A percentile compares a stretch with the other conserved stretches of the same genome.
Conservation (phyloP, 2,797 vertebrate species). For the Momotus momota region DNA sequence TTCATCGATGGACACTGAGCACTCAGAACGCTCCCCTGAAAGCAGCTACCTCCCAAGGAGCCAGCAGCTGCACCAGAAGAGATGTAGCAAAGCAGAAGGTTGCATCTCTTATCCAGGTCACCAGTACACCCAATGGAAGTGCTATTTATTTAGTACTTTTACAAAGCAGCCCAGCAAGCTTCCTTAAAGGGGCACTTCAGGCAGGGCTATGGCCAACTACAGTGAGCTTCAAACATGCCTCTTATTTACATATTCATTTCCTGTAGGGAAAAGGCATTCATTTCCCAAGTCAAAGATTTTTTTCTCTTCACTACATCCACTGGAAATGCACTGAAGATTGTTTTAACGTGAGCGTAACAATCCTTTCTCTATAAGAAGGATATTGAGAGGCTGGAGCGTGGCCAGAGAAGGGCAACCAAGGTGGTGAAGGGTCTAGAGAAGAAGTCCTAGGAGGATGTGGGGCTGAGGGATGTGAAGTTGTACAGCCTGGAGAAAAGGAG, state of each 20-base stretch:
- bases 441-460: neutral
- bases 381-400: neutral
- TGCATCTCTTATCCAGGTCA: slow-evolving; percentile 57
- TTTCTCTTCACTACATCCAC: neutral
- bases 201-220: neutral
- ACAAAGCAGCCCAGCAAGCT: slow-evolving; percentile 23
- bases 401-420: neutral
- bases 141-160: slow-evolving; percentile 52
- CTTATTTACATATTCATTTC: neutral
- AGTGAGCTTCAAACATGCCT: neutral
- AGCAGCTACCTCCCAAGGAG: slow-evolving; percentile 54
- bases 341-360: neutral
- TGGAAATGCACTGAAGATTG: neutral
- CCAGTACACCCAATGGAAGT: slow-evolving; percentile 42
- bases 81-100: slow-evolving; percentile 28
- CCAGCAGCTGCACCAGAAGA: slow-evolving; percentile 57
- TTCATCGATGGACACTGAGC: slow-evolving; percentile 59
- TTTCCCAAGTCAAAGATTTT: neutral
- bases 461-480: neutral
- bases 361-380: neutral
- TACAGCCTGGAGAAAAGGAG: neutral
- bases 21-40: slow-evolving; percentile 51
- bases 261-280: neutral
- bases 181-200: slow-evolving; percentile 33
- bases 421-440: neutral